Conservation (phyloP, 2,888 invertebrate species). For the Idaea dimidiata region DNA sequence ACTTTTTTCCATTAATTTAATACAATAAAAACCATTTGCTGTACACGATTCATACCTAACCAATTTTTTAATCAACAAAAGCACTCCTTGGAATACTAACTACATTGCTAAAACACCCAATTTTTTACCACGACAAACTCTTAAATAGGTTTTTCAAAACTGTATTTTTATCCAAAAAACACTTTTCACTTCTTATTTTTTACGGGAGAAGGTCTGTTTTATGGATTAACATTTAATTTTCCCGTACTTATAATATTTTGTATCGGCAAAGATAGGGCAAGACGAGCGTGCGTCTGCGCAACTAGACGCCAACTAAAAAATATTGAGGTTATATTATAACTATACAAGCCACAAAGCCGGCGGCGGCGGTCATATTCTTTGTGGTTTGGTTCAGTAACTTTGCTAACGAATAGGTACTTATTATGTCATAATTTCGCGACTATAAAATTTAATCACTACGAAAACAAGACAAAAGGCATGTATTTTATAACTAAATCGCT, state of each 20-base stretch:
- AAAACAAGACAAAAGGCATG: no score
- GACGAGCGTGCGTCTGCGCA: background rate
- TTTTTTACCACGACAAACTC: background rate
- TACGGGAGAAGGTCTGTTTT: background rate
- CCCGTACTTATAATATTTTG: background rate
- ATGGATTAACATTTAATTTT: background rate
- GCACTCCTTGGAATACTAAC: background rate
- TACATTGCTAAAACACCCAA: background rate
- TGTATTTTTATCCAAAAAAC: background rate
- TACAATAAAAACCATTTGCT: background rate
- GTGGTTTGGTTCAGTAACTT: no score
- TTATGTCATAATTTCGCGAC: no score
- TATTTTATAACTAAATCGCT: no score
- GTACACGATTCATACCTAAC: background rate
- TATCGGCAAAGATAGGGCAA: background rate
- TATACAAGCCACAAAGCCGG: background rate
- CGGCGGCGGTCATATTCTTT: no score
- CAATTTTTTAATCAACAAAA: background rate
- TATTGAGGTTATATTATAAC: background rate
- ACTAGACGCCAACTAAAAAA: background rate
- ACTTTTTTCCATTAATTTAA: background rate
- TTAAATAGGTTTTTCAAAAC: background rate
- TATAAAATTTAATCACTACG: no score
- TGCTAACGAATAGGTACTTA: no score
- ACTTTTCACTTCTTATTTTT: background rate